Base-by-base conservation (phyloP, 1,140 invertebrate species). In the Bursaphelenchus mucronatus region DNA sequence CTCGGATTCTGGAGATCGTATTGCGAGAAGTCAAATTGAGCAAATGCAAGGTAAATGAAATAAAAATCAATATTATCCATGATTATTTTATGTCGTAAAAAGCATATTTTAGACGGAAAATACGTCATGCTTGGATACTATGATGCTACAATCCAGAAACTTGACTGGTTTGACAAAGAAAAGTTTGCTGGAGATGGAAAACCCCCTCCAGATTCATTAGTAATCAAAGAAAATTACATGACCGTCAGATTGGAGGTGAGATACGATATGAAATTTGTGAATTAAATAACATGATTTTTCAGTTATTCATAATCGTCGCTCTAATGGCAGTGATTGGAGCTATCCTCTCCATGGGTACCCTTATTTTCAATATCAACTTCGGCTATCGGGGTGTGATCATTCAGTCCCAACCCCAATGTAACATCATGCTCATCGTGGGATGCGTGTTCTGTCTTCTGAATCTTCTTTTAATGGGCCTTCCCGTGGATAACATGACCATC, bases 1-100 rank as follows among this genome's bases (percentile, higher is more conserved):
- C 76, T 94, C 92, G 0, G 81, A 84, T 45, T 90, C 92, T 84
- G 96, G 96, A 72, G 95, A 98, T 84, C 87, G 96, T 73, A 97
- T 99, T 76, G 93, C 94, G n/a, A 86, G 94, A 81, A 98, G 94
- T 8, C 91, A 96, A 84, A 92, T 98, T 67, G 95, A 99, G 82
- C 95, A 99, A 83, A 89, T 98, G 85, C 79, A 81, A 68, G 56
- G 65, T 68, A 53, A 59, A 51, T 54, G 1, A 59, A n/a, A 4
- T n/a, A 7, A 39, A 40, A 30, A 11, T n/a, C 6, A 15, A n/a
- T 30, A 30, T 39, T n/a, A 1, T 55, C 30, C n/a, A 59, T 15
- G n/a, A 43, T 4, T 4, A 3, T 39, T 59, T 11, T 45, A 30
- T 30, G 30, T 30, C 30, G 30, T 5, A 30, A 30, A 30, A 30